Conservation (phyloP, 2,113 vertebrate species). For the Jacana jacana region DNA sequence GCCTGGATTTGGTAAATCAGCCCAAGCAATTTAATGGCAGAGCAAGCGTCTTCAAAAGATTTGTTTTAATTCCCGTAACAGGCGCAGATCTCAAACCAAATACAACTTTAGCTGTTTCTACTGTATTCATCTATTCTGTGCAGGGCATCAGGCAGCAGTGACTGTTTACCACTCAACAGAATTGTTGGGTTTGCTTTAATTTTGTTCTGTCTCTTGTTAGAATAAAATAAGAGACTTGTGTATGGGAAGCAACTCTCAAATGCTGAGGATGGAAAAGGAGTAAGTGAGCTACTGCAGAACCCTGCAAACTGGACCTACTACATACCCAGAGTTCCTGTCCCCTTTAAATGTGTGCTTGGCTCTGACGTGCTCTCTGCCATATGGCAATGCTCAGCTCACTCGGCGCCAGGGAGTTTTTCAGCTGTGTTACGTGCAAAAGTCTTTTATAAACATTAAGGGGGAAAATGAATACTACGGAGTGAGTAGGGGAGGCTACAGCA, state of each 20-base stretch:
- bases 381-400: conserved; percentile 1
- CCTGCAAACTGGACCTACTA: not conserved
- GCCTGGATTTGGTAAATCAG: conserved; percentile 25
- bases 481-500: not conserved
- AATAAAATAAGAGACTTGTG: not conserved
- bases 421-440: not conserved
- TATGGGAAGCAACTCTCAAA: not conserved
- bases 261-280: not conserved
- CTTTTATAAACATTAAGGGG: not conserved
- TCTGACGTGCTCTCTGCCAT: not conserved
- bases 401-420: conserved; percentile 16
- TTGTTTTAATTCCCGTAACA: not conserved
- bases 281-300: not conserved
- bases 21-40: not conserved
- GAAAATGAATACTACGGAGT: not conserved
- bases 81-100: not conserved
- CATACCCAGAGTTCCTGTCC: not conserved
- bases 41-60: not conserved
- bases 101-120: not conserved
- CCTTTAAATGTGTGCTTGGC: not conserved
- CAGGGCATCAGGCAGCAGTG: not conserved
- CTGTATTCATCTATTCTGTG: not conserved
- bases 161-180: not conserved
- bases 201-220: not conserved
- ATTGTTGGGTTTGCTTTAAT: not conserved